Base-by-base conservation (phyloP, 1,140 invertebrate genomes). In the Mya arenaria region DNA sequence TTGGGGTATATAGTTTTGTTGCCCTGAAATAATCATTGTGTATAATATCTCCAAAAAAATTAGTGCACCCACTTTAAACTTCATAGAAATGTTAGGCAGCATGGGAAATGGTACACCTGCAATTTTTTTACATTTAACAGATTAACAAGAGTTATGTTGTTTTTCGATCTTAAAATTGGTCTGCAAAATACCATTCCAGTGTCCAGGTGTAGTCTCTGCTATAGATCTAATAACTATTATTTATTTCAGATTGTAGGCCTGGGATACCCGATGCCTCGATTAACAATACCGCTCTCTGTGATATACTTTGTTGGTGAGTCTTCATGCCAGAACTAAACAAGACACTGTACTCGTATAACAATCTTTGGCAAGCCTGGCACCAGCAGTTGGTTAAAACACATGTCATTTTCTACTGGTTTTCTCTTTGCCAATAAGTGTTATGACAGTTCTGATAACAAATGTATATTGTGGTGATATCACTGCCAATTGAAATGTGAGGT, bases 281-380 rank as follows among this genome's bases (percentile, higher is more conserved):
- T 90, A 6, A 80, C 81, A 39, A 56, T 92, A 13, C 91, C 92
- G 0, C 41, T 92, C 0, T 68, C 56, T 13, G 36, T 90, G 10
- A 83, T 92, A 15, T 92, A 91, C 73, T 90, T 89, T 62, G 81
- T 92, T 63, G 91, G 91, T 92, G 87, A 79, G 90, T 83, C 71
- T n/a, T n/a, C 23, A 41, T 39, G 48, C 25, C 23, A 55, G n/a
- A 65, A 34, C 62, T n/a, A 1, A 52, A 52, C 25, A 52, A 52
- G 48, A 1, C 48, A 52, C 25, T 1, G 10, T 44, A 44, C 41
- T n/a, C n/a, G n/a, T n/a, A 44, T 44, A 44, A 4, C 19, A 4
- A 52, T 4, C 25, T 17, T n/a, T 52, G 25, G 25, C 19, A n/a
- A 52, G 25, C 25, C 25, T 17, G 19, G 2, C 19, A 52, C 10